A percentile compares a stretch with the other conserved stretches of the same genome.
phyloP scores from a whole-genome alignment of 1,140 invertebrate genomes.

The Drosophila sturtevanti region DNA sequence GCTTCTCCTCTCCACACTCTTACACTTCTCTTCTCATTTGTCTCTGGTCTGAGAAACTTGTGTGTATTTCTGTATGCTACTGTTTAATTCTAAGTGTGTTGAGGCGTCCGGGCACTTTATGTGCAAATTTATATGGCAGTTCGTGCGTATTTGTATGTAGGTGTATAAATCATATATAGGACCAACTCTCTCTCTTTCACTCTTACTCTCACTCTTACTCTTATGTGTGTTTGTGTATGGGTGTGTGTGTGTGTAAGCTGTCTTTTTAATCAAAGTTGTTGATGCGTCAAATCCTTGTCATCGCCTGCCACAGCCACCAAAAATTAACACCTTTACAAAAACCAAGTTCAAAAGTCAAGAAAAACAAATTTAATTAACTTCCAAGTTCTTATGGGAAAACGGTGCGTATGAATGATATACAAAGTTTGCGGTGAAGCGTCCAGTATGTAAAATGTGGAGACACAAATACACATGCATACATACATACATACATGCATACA shows the following conservation, averaged over 20 bases:
- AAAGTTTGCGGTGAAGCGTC: not conserved
- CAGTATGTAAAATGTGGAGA: not conserved
- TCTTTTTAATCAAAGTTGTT: conserved; percentile 50
- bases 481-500: no score
- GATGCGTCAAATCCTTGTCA: conserved; percentile 46
- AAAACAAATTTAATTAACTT: conserved; percentile 49
- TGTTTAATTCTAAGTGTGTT: conserved; percentile 28
- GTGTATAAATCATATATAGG: conserved; percentile 44
- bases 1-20: no score
- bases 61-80: conserved; percentile 7
- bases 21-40: no score
- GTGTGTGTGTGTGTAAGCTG: conserved; percentile 8
- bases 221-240: not conserved
- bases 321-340: conserved; percentile 51
- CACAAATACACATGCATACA: no score
- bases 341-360: conserved; percentile 46
- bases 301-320: conserved; percentile 33
- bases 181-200: not conserved
- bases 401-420: not conserved
- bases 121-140: conserved; percentile 53
- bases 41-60: not conserved
- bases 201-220: not conserved
- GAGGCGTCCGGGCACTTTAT: conserved; percentile 46
- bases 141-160: conserved; percentile 32
- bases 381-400: not conserved